A percentile compares a stretch with the other conserved stretches of the same genome.
phyloP scores from a whole-genome alignment of 2,113 vertebrate species.

The Numenius arquata region DNA sequence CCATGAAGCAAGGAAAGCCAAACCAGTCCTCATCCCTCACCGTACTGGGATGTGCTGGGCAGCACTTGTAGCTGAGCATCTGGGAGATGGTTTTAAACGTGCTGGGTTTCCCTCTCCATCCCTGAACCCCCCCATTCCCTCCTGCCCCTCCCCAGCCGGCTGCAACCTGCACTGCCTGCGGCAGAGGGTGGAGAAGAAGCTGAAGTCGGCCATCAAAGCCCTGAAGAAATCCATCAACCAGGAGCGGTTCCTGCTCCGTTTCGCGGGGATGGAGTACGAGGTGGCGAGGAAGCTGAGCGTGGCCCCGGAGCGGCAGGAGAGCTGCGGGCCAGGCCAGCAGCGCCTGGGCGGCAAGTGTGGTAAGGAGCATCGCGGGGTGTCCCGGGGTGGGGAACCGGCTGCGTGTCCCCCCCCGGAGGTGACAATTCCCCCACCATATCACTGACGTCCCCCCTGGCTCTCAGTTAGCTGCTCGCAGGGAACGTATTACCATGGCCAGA shows the following conservation, averaged over 20 bases:
- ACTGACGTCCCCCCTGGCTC: conserved; percentile 75
- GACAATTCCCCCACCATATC: not conserved
- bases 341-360: conserved; percentile 88
- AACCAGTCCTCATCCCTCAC: not conserved
- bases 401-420: not conserved
- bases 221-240: conserved; percentile 98
- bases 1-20: not conserved
- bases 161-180: conserved; percentile 91
- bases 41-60: accelerated
- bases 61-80: not conserved
- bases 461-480: conserved; percentile 96
- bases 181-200: conserved; percentile 90
- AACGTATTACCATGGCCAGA: conserved; percentile 95
- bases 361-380: conserved; percentile 73
- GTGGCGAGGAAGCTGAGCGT: conserved; percentile 88
- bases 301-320: conserved; percentile 70
- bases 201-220: conserved; percentile 92
- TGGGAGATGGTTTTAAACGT: not conserved
- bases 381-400: not conserved
- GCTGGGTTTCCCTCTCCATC: not conserved
- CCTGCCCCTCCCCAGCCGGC: conserved; percentile 71
- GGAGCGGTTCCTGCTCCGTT: conserved; percentile 92
- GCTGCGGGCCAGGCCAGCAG: conserved; percentile 87
- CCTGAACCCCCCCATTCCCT: not conserved
- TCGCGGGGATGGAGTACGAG: conserved; percentile 93